phyloP scores from a whole-genome alignment of 1,140 invertebrate species.

The Hermetia illucens region DNA sequence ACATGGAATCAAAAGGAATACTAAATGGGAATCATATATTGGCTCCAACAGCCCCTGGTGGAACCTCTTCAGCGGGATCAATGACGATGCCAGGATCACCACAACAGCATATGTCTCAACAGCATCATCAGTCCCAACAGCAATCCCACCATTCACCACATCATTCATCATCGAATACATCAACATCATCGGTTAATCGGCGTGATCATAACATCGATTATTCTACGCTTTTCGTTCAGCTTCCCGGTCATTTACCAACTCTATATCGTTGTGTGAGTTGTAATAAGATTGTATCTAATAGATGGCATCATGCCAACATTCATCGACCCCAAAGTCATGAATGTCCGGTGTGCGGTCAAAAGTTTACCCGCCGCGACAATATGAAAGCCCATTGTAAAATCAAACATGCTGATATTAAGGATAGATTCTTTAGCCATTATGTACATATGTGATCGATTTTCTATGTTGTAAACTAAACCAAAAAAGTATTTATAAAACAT shows the following conservation, averaged over 20 bases:
- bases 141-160: too few relatives aligned
- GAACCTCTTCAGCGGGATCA: background rate
- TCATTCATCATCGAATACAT: background rate
- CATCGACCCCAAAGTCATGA: constrained; percentile 53
- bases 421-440: constrained; percentile 32
- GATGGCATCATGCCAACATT: constrained; percentile 55
- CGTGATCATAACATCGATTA: constrained; percentile 31
- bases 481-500: too few relatives aligned
- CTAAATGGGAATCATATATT: background rate
- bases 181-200: constrained; percentile 12
- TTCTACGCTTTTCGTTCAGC: constrained; percentile 27
- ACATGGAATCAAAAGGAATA: background rate
- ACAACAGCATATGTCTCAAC: background rate
- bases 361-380: constrained; percentile 53
- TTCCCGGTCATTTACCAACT: constrained; percentile 27
- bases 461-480: constrained; percentile 26
- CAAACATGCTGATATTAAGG: constrained; percentile 44
- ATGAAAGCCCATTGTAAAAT: constrained; percentile 52
- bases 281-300: constrained; percentile 55
- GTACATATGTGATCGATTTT: constrained; percentile 35
- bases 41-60: background rate
- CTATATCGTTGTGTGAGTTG: constrained; percentile 34
- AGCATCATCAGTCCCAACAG: constrained; percentile 5
- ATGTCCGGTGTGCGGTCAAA: constrained; percentile 49
- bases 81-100: background rate